Percentiles rank a stretch among this genome's conserved stretches.
Evolutionary conservation across 1,140 invertebrate genomes (phyloP).

Genomic region (Panonychus citri): DNA sequence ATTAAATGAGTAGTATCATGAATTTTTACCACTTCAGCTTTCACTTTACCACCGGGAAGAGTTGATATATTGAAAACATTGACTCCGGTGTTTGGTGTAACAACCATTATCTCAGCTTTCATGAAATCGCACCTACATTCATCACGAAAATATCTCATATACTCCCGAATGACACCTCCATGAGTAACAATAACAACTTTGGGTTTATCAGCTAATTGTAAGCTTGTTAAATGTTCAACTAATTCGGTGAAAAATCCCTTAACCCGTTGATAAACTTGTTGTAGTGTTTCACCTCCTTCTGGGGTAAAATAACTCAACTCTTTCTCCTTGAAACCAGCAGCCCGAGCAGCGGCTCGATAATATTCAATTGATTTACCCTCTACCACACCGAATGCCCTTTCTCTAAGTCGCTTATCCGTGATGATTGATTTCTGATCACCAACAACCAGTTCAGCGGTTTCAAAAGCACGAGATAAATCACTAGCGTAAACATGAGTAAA

Average conservation of each 20-base stretch:
- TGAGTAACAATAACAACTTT: slow-evolving; percentile 9
- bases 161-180: slow-evolving; percentile 10
- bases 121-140: neutral
- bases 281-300: slow-evolving; percentile 3
- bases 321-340: neutral
- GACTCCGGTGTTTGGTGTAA: slow-evolving; percentile 9
- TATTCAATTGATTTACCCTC: slow-evolving; percentile 6
- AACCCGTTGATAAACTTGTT: slow-evolving; percentile 5
- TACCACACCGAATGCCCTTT: slow-evolving; percentile 7
- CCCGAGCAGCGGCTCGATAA: neutral
- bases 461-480: slow-evolving; percentile 7
- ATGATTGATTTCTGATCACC: neutral
- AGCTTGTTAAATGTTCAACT: no score
- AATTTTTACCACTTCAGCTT: slow-evolving; percentile 2
- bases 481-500: slow-evolving; percentile 2
- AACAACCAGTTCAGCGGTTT: slow-evolving; percentile 2
- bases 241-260: slow-evolving; percentile 1
- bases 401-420: slow-evolving; percentile 1
- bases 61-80: slow-evolving; percentile 7
- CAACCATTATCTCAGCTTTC: neutral
- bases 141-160: slow-evolving; percentile 3
- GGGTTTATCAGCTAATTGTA: neutral
- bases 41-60: neutral
- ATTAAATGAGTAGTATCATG: slow-evolving; percentile 8
- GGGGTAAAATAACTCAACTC: slow-evolving; percentile 2